These are phyloP conservation scores for Falcaria lacertinaria DNA, from an alignment of 2,888 invertebrate genomes.

Conservation along the genomic window DNA sequence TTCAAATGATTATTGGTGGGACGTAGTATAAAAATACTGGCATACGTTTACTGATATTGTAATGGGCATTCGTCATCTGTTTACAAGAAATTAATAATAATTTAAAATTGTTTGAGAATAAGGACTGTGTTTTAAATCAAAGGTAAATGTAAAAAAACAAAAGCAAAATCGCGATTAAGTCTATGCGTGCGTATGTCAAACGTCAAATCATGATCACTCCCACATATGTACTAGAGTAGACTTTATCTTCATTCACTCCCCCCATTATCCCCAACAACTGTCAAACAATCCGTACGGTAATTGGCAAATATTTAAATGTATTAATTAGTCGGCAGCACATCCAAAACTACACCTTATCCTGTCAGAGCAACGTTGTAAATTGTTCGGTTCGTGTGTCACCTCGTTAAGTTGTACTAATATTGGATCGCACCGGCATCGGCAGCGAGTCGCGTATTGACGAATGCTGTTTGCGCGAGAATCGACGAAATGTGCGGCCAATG, in stretches of 20 bases:
- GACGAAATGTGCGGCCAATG: slow-evolving; percentile 24
- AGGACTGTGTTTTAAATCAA: too few relatives aligned
- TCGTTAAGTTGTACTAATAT: slow-evolving; percentile 67
- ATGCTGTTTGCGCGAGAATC: slow-evolving; percentile 54
- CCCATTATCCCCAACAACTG: slow-evolving; percentile 23
- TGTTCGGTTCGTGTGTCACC: slow-evolving; percentile 23
- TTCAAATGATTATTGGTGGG: too few relatives aligned
- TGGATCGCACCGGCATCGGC: slow-evolving; percentile 47
- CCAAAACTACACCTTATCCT: slow-evolving; percentile 17
- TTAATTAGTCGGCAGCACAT: slow-evolving; percentile 40
- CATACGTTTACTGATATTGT: too few relatives aligned
- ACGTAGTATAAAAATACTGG: too few relatives aligned
- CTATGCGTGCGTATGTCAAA: too few relatives aligned
- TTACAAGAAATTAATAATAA: too few relatives aligned
- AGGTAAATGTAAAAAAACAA: too few relatives aligned
- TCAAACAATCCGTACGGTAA: slow-evolving; percentile 40
- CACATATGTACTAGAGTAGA: too few relatives aligned
- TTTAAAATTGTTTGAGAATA: too few relatives aligned
- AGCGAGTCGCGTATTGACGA: slow-evolving; percentile 56
- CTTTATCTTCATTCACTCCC: slow-evolving; percentile 5
- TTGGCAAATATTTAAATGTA: slow-evolving; percentile 62
- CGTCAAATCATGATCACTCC: too few relatives aligned
- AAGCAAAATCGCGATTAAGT: too few relatives aligned
- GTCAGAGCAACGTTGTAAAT: slow-evolving; percentile 13
- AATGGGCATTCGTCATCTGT: too few relatives aligned